Conservation (phyloP, 2,888 invertebrate species). For the Julus scanicus region DNA sequence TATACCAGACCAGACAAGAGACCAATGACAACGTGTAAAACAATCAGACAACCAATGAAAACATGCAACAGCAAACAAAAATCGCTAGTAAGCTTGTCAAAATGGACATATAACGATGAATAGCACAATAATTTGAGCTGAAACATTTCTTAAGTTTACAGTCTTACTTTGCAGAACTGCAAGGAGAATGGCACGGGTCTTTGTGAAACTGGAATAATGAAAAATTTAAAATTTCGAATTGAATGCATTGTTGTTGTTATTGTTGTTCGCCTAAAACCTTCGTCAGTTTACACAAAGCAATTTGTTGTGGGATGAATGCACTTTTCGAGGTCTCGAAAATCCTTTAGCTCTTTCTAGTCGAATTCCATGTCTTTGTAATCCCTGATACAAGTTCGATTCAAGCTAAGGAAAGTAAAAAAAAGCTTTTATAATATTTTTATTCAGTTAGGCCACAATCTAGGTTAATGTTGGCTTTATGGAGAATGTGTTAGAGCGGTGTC, state of each 20-base stretch:
- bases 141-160: neutral
- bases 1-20: too few species aligned
- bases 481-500: slow-evolving; percentile 4
- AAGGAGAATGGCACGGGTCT: slow-evolving; percentile 6
- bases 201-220: neutral
- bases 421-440: neutral
- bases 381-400: slow-evolving; percentile 18
- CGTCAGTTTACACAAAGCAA: neutral
- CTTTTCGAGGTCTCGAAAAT: slow-evolving; percentile 26
- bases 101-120: too few species aligned
- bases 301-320: slow-evolving; percentile 12
- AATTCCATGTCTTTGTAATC: slow-evolving; percentile 26
- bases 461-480: neutral
- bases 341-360: neutral
- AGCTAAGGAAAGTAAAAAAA: slow-evolving; percentile 24
- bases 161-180: neutral
- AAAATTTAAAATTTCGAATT: neutral
- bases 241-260: too few species aligned
- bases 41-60: too few species aligned
- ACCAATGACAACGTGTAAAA: too few species aligned
- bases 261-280: slow-evolving; percentile 5
- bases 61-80: neutral
- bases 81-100: neutral
- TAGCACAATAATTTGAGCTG: neutral
- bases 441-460: slow-evolving; percentile 15